These are phyloP conservation scores for Adineta ricciae DNA, from an alignment of 2,888 invertebrate genomes.

Conservation along the genomic window DNA sequence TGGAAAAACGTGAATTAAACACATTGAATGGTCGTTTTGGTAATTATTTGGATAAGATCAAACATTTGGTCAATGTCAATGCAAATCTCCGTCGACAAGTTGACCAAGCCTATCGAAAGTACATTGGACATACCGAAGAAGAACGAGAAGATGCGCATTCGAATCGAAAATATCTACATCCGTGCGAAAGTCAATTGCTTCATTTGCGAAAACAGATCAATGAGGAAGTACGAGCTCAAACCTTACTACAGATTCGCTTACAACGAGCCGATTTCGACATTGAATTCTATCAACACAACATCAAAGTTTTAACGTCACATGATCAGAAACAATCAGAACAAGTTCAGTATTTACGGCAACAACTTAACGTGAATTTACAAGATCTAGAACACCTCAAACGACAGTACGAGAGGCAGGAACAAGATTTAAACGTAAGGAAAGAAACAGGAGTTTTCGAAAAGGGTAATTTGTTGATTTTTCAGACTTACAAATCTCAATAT, in stretches of 20 bases:
- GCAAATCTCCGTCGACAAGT: background rate
- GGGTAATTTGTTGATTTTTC: no score
- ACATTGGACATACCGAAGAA: background rate
- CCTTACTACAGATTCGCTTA: background rate
- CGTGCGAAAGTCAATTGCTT: background rate
- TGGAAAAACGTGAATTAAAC: background rate
- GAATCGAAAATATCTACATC: background rate
- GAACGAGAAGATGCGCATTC: background rate
- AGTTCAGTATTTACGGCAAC: background rate
- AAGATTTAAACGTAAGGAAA: background rate
- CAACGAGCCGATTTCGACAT: conserved; percentile 6
- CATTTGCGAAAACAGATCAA: conserved; percentile 7
- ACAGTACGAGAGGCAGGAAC: background rate
- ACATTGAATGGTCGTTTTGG: background rate
- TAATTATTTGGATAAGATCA: background rate
- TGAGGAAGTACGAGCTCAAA: background rate
- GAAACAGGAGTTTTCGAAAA: no score
- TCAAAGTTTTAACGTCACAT: background rate
- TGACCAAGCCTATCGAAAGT: background rate
- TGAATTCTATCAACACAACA: background rate
- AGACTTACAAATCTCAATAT: background rate
- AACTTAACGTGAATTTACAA: background rate
- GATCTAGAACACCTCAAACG: background rate
- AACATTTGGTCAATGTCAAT: background rate
- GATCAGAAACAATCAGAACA: background rate